Evolutionary conservation across 1,140 invertebrate genomes (phyloP).

Genomic region (Maniola jurtina): DNA sequence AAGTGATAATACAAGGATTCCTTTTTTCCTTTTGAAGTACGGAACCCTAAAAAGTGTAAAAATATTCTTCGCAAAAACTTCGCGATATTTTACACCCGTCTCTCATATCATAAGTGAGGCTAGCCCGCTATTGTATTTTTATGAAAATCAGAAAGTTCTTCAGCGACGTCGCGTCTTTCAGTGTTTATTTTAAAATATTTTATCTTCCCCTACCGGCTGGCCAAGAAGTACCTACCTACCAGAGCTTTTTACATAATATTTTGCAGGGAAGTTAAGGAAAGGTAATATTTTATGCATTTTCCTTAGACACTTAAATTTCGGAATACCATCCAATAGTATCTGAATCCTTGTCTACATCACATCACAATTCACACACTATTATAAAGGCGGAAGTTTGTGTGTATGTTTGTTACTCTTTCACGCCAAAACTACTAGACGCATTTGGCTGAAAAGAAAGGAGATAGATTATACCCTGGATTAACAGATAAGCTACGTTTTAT

Average conservation of each 20-base stretch:
- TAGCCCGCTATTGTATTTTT: conserved; percentile 21
- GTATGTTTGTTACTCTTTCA: too few species aligned
- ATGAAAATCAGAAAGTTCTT: conserved; percentile 24
- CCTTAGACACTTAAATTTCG: too few species aligned
- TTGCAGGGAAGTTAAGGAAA: conserved; percentile 1
- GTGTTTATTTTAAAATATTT: conserved; percentile 25
- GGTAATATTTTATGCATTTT: conserved; percentile 7
- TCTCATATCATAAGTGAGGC: conserved; percentile 6
- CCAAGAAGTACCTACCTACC: neutral
- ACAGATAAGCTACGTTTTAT: too few species aligned
- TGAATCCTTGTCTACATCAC: too few species aligned
- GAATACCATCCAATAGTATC: too few species aligned
- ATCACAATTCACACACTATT: too few species aligned
- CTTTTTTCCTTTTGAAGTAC: too few species aligned
- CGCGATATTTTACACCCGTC: neutral
- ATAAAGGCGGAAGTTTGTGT: too few species aligned
- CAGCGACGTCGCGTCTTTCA: conserved; percentile 2
- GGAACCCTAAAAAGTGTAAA: neutral
- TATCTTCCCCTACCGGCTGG: conserved; percentile 13
- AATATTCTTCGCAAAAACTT: neutral
- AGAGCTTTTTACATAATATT: conserved; percentile 4
- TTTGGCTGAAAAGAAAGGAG: too few species aligned
- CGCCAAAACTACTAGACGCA: too few species aligned
- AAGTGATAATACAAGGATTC: too few species aligned
- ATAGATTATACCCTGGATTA: too few species aligned